Base-by-base conservation (phyloP, 53 echinoderm and acorn worm genomes). In the Paracentrotus lividus region DNA sequence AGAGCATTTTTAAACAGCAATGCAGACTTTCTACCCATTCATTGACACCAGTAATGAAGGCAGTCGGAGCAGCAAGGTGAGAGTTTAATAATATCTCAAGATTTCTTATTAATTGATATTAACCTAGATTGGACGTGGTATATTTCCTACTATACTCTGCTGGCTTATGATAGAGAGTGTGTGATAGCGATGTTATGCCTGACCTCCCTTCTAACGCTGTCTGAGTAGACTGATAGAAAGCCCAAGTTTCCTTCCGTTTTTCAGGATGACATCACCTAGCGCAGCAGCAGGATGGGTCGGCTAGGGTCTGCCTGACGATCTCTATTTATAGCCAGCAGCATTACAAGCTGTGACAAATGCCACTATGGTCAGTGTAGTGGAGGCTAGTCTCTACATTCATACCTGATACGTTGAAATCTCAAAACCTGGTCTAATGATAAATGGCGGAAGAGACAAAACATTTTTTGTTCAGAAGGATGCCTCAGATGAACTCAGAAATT, bases 221-320 rank as follows among this genome's bases (percentile, higher is more conserved):
- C 88, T 53, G 57, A 56, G 58, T 40, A 88, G 88, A 88, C 88
- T 57, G 88, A 88, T 88, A 88, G 56, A 53, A 24, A 54, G 88
- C 88, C 85, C 10, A 23, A 55, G 54, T 88, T n/a, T 88, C 88
- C 88, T 88, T 88, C 88, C 88, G 53, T 38, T 85, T 85, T 85
- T 85, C 29, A 49, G 85, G 85, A 85, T 85, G 85, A 85, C 85
- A 85, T 85, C 85, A 85, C 85, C 32, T 12, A 1, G n/a, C 42
- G 14, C 15, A 85, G 85, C 85, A 49, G 26, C 47, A 49, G 84
- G 84, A 45, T 52, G 85, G n/a, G 85, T 20, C 72, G 40, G 72
- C 40, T 36, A 72, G 72, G 72, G 72, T 72, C 85, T 49, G 52
- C 43, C 85, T 49, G 85, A 85, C 32, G 49, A 14, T 52, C 85